Evolutionary conservation across 2,797 vertebrate species (phyloP).

Genomic region (Sebastes steindachneri): DNA sequence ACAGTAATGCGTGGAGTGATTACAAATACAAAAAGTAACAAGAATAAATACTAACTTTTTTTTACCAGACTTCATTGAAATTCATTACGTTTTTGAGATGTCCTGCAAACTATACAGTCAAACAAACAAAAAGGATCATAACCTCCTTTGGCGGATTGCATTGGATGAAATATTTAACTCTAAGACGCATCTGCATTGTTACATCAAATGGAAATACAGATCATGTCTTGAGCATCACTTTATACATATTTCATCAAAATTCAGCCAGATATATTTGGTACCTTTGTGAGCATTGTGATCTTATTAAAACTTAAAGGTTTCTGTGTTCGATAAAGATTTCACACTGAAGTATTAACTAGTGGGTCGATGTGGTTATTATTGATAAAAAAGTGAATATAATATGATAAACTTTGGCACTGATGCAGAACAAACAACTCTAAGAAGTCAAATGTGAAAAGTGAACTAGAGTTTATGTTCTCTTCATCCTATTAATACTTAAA

Average conservation of each 20-base stretch:
- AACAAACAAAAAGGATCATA: neutral
- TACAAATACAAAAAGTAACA: neutral
- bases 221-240: neutral
- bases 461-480: neutral
- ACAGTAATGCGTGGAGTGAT: no score
- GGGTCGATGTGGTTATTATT: neutral
- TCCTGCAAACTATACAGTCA: neutral
- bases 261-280: neutral
- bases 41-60: neutral
- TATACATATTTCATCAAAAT: neutral
- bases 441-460: neutral
- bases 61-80: neutral
- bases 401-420: neutral
- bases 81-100: neutral
- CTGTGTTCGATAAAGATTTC: no score
- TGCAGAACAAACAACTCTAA: neutral
- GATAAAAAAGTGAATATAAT: neutral
- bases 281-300: neutral
- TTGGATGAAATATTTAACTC: neutral
- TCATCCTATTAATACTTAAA: slow-evolving; percentile 31
- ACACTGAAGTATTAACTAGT: neutral
- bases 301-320: neutral
- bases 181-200: neutral
- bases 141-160: neutral
- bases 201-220: neutral